Evolutionary conservation across 2,888 invertebrate genomes (phyloP), one percentile per base, ranked within the genome.

Genomic region (Pterobdella sp.): DNA sequence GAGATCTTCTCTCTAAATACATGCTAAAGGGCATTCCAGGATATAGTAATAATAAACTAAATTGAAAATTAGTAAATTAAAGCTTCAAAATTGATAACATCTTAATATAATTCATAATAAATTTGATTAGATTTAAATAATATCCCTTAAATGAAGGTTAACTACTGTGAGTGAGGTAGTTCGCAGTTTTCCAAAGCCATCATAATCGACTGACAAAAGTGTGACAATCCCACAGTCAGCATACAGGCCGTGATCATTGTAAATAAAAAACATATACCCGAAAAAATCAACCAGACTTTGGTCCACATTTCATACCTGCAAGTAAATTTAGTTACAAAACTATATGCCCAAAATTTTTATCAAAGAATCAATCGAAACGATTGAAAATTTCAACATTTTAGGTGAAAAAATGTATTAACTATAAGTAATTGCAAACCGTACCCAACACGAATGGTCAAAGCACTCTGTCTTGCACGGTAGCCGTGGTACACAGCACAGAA

Each of bases 271-370:
- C 35, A 56, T 1, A 73, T 34, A 29, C 32, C 10, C 32, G 66
- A 52, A 14, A 31, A n/a, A 35, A 68, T 37, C 22, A 66, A 56
- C 26, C 68, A 37, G 18, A 42, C 56, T 32, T 64, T 68, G 26
- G 69, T 64, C 73, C 73, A 69, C 69, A 73, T 64, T 42, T 73
- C 60, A 49, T 69, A 73, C 29, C 73, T 73, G 42, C 22, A 37
- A n/a, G 37, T 22, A n/a, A 31, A n/a, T 49, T 14, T 14, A n/a
- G 52, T 49, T 14, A n/a, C 14, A 49, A 49, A 49, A 18, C n/a
- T 49, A 49, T 49, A 49, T 49, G 14, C 52, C n/a, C 14, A 18
- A n/a, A n/a, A 18, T 18, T 49, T 18, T 49, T 18, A n/a, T 49
- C n/a, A 49, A 49, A 49, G 14, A 49, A 18, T n/a, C n/a, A 49